Evolutionary conservation across 2,797 vertebrate genomes (phyloP).

Genomic region (Paguma larvata): DNA sequence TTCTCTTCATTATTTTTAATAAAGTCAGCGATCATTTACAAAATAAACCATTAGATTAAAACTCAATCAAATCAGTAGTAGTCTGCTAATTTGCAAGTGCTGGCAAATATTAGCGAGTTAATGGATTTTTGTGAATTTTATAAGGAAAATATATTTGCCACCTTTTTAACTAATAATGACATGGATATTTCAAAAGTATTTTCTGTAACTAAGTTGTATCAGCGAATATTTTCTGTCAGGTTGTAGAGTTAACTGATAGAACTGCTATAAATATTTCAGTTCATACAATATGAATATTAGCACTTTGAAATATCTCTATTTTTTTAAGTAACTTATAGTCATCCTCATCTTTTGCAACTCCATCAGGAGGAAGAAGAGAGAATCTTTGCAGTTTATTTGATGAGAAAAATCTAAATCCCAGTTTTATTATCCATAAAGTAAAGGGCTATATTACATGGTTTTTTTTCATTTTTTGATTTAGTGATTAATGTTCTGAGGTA

Average conservation of each 20-base stretch:
- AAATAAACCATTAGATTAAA: background rate
- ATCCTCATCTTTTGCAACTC: background rate
- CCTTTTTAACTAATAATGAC: background rate
- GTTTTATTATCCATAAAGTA: background rate
- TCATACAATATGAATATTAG: background rate
- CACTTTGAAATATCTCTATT: background rate
- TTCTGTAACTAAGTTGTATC: background rate
- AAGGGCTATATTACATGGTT: background rate
- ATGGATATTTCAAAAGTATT: background rate
- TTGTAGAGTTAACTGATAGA: background rate
- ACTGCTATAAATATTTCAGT: background rate
- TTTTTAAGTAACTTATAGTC: background rate
- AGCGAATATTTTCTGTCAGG: background rate
- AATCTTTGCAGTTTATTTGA: background rate
- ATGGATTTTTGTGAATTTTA: background rate
- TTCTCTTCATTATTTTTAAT: constrained; percentile 7
- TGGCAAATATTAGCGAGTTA: background rate
- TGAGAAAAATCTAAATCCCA: background rate
- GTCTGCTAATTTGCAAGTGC: background rate
- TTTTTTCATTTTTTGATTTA: background rate
- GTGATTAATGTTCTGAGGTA: background rate
- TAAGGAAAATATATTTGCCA: background rate
- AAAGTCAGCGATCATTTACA: background rate
- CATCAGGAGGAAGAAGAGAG: background rate
- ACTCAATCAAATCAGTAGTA: background rate